Conservation (phyloP, 2,888 invertebrate species). For the Agriopis leucophaearia region DNA sequence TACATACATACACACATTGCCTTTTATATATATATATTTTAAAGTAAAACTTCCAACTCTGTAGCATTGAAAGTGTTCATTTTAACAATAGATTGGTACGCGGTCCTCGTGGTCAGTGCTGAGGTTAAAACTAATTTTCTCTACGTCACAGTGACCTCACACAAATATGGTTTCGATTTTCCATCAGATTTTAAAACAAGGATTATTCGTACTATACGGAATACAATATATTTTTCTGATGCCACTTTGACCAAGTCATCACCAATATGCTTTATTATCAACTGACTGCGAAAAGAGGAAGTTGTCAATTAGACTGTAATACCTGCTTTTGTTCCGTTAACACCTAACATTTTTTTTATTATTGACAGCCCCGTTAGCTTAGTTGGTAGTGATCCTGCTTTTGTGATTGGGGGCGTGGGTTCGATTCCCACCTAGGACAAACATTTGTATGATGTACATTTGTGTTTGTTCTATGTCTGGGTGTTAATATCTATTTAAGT, state of each 20-base stretch:
- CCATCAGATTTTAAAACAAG: conserved; percentile 60
- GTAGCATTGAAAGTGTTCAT: conserved; percentile 37
- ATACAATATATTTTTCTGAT: conserved; percentile 27
- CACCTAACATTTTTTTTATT: no score
- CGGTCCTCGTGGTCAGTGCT: conserved; percentile 66
- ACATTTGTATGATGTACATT: no score
- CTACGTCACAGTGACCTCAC: conserved; percentile 65
- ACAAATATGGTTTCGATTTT: conserved; percentile 55
- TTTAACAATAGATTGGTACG: conserved; percentile 63
- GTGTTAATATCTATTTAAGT: no score
- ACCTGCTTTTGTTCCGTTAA: no score
- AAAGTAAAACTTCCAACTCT: background rate
- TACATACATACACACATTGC: no score
- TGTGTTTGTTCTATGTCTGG: no score
- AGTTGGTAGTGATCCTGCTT: no score
- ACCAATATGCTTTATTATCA: background rate
- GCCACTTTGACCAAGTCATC: background rate
- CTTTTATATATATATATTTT: no score
- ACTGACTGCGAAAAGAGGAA: background rate
- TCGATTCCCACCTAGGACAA: no score
- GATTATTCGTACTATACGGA: conserved; percentile 41
- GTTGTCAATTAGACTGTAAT: no score
- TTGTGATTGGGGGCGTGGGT: no score
- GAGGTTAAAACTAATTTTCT: conserved; percentile 80
- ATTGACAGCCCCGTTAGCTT: no score